Base-by-base conservation (phyloP, 2,113 vertebrate genomes). In the Ammodytes marinus region DNA sequence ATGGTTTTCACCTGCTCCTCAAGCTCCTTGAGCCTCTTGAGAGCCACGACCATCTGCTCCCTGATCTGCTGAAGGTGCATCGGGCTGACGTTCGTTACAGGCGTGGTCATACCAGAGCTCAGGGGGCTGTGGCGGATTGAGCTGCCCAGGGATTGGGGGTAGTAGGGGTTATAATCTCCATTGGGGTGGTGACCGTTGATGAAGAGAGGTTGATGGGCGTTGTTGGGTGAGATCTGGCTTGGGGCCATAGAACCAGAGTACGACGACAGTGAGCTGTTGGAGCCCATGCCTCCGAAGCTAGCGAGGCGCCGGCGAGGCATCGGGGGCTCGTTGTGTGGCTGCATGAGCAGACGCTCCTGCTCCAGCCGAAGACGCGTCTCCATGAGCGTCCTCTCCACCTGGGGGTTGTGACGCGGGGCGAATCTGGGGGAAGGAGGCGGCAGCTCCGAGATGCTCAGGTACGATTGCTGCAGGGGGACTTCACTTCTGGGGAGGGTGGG, bases 331-430 rank as follows among this genome's bases (percentile, higher is more conserved):
- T 91, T 89, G 11, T 68, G 91, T 0, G 95, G 95, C 89, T 98
- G 97, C 96, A 97, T 95, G 80, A 96, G 93, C 78, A 94, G 85
- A n/a, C 95, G 96, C 86, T 99, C 98, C 93, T 99, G 97, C 57
- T 99, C 98, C 0, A 99, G 95, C 17, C 98, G 94, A 27, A 96
- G 94, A 8, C 98, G 96, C 0, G 98, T 99, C 94, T 99, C 98
- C 97, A 99, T 99, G 53, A 99, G 96, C 0, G 98, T 99, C 94
- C 97, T 98, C 90, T 98, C 99, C 86, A 99, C 98, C 84, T 96
- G 97, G 70, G 96, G 94, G 88, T 99, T 99, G 91, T 97, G 97
- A 19, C 93, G 95, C 43, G 95, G 94, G 74, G 65, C 27, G 0
- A 95, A 95, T 64, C 97, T 94, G 0, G 97, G 98, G 0, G 98